Conservation (phyloP, 2,888 invertebrate genomes). For the Heliconius erato region DNA sequence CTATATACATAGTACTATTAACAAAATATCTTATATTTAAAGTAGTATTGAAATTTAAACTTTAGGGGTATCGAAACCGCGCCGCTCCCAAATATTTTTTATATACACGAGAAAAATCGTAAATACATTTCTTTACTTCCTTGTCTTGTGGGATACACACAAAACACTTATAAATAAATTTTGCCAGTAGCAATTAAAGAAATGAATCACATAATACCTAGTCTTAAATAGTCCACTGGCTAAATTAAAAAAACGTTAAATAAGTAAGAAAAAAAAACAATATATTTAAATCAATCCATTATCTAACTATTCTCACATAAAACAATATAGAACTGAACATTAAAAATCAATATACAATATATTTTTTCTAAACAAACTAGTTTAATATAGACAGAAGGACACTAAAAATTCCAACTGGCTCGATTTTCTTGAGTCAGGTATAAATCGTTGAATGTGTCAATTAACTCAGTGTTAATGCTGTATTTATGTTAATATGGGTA, state of each 20-base stretch:
- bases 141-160: too few relatives aligned
- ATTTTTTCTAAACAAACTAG: slow-evolving; percentile 63
- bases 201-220: too few relatives aligned
- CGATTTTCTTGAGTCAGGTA: slow-evolving; percentile 69
- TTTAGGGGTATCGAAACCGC: too few relatives aligned
- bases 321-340: slow-evolving; percentile 8
- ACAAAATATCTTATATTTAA: neutral
- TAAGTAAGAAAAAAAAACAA: neutral
- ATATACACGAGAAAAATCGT: too few relatives aligned
- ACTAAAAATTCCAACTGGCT: slow-evolving; percentile 69
- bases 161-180: too few relatives aligned
- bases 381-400: slow-evolving; percentile 63
- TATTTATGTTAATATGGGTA: slow-evolving; percentile 81
- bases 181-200: too few relatives aligned
- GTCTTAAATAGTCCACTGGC: too few relatives aligned
- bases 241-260: neutral
- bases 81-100: too few relatives aligned
- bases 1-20: neutral
- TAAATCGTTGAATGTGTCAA: slow-evolving; percentile 85
- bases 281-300: neutral
- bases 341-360: slow-evolving; percentile 51
- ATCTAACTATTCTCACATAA: neutral
- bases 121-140: too few relatives aligned
- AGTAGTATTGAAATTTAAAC: neutral
- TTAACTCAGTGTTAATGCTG: slow-evolving; percentile 83